These are phyloP conservation scores for Keiferia lycopersicella DNA, from an alignment of 2,888 invertebrate species.

Conservation along the genomic window DNA sequence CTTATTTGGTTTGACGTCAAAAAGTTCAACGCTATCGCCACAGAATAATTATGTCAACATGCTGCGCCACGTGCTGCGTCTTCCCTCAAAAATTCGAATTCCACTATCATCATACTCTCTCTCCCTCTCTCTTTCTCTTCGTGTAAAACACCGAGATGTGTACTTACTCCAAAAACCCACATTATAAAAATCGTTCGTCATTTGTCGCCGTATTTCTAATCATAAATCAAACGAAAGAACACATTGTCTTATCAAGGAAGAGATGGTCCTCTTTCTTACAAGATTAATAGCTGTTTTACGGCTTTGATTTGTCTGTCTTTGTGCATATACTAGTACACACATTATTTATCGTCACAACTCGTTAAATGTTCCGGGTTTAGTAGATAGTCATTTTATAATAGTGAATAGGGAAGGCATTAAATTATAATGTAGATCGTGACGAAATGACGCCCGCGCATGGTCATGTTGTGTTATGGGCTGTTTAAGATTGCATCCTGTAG, in stretches of 20 bases:
- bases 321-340: slow-evolving; percentile 5
- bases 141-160: too few relatives aligned
- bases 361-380: slow-evolving; percentile 26
- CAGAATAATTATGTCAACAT: too few relatives aligned
- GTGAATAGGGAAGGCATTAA: slow-evolving; percentile 27
- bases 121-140: too few relatives aligned
- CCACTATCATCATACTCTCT: too few relatives aligned
- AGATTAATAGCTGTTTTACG: slow-evolving; percentile 29
- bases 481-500: slow-evolving; percentile 12
- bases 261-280: slow-evolving; percentile 15
- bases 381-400: slow-evolving; percentile 4
- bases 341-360: slow-evolving; percentile 26
- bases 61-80: too few relatives aligned
- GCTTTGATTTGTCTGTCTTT: slow-evolving; percentile 20
- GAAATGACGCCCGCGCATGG: slow-evolving; percentile 20
- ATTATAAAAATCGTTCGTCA: neutral
- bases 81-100: too few relatives aligned
- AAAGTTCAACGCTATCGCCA: too few relatives aligned
- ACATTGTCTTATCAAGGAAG: slow-evolving; percentile 20
- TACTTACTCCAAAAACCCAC: too few relatives aligned
- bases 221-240: neutral
- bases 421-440: slow-evolving; percentile 24
- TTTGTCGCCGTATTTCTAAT: too few relatives aligned
- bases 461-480: slow-evolving; percentile 11
- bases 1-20: too few relatives aligned